Evolutionary conservation across 2,888 invertebrate genomes (phyloP).

Genomic region (Sussaba pulchella): DNA sequence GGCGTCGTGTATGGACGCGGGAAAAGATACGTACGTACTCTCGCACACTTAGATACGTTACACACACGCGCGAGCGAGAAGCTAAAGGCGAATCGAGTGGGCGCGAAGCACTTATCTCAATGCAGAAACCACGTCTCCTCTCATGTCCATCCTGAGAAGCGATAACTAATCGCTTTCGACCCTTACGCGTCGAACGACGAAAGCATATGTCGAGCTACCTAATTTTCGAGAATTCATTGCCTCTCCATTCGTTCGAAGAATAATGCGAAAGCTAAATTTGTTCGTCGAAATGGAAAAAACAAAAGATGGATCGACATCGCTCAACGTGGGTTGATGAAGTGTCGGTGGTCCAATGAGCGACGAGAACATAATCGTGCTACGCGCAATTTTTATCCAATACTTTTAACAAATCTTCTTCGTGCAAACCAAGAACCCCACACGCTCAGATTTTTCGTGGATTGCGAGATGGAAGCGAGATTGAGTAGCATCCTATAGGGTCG

Average conservation of each 20-base stretch:
- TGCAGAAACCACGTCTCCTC: constrained; percentile 29
- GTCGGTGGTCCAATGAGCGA: background rate
- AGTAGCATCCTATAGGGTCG: constrained; percentile 27
- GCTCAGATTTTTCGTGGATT: constrained; percentile 77
- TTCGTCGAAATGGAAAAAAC: no score
- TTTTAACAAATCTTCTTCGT: background rate
- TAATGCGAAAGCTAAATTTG: no score
- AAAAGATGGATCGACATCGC: no score
- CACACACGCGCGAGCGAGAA: constrained; percentile 3
- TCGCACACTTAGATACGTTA: no score
- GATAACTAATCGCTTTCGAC: constrained; percentile 68
- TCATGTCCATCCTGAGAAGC: constrained; percentile 26
- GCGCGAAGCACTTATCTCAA: constrained; percentile 47
- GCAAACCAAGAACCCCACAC: constrained; percentile 57
- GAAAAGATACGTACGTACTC: constrained; percentile 70
- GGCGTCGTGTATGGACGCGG: constrained; percentile 15
- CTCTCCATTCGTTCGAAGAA: background rate
- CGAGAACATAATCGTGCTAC: no score
- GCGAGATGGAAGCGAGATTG: constrained; percentile 68
- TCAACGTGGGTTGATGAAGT: background rate
- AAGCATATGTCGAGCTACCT: constrained; percentile 67
- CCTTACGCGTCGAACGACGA: constrained; percentile 45
- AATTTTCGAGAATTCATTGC: constrained; percentile 48
- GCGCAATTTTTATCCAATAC: constrained; percentile 6
- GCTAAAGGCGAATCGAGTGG: constrained; percentile 3